These are phyloP conservation scores for Uromys caudimaculatus DNA, from an alignment of 2,797 vertebrate species.

Conservation along the genomic window DNA sequence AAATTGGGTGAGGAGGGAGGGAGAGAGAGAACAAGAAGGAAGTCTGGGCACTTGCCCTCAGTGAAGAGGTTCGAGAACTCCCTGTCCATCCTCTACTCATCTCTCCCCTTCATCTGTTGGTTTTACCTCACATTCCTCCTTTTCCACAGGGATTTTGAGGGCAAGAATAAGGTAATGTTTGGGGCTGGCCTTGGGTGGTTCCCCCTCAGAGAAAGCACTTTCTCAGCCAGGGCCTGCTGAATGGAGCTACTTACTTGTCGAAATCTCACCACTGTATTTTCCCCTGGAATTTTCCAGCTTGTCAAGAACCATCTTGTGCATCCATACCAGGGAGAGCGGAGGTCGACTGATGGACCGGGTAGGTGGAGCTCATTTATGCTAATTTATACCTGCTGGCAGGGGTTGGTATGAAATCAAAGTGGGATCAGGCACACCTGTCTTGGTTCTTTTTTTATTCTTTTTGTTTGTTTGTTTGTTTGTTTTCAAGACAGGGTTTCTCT, in stretches of 20 bases:
- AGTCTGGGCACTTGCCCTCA: neutral
- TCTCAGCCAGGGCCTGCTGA: neutral
- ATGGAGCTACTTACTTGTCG: neutral
- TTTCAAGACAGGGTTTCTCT: too few relatives aligned
- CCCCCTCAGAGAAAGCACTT: neutral
- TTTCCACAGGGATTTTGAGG: neutral
- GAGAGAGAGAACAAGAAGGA: too few relatives aligned
- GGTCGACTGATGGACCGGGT: accelerated
- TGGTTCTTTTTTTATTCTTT: too few relatives aligned
- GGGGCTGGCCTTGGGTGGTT: neutral
- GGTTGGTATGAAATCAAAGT: neutral
- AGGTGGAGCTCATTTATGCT: neutral
- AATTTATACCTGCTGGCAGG: too few relatives aligned
- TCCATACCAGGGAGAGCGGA: accelerated
- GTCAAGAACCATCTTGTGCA: neutral
- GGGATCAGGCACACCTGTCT: neutral
- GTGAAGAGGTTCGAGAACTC: neutral
- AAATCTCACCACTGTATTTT: slow-evolving; percentile 1
- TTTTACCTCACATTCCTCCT: neutral
- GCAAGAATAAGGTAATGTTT: too few relatives aligned
- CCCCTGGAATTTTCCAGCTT: neutral
- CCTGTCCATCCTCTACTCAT: too few relatives aligned
- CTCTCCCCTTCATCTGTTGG: neutral
- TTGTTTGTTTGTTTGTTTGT: too few relatives aligned
- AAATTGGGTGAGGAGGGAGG: neutral